Percentiles rank a stretch among this genome's conserved stretches.
phyloP scores from a whole-genome alignment of 2,888 invertebrate genomes.

The Chydorus sphaericus region DNA sequence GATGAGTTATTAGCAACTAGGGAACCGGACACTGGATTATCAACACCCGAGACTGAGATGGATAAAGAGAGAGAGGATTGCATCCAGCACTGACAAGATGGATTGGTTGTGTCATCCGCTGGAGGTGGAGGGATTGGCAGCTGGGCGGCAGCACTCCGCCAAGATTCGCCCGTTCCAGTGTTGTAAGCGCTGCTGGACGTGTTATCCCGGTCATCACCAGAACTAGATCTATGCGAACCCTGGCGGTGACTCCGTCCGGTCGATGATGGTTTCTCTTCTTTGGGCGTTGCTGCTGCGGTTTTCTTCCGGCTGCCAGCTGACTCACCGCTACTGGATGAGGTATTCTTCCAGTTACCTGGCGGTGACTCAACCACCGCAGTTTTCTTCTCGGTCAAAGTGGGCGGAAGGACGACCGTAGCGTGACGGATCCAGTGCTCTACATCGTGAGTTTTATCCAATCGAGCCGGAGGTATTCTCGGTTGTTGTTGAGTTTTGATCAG shows the following conservation, averaged over 20 bases:
- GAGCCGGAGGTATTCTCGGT: constrained; percentile 1
- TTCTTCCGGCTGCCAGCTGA: constrained; percentile 2
- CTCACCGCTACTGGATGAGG: constrained; percentile 15
- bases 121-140: constrained; percentile 35
- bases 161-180: constrained; percentile 47
- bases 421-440: constrained; percentile 20
- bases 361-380: too few species aligned
- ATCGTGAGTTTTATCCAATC: constrained; percentile 19
- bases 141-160: constrained; percentile 46
- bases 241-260: not conserved
- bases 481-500: constrained; percentile 1
- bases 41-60: not conserved
- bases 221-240: not conserved
- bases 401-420: constrained; percentile 2
- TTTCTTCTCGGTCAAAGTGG: not conserved
- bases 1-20: not conserved
- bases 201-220: constrained; percentile 37
- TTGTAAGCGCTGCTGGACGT: constrained; percentile 59
- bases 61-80: constrained; percentile 12
- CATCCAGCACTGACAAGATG: not conserved
- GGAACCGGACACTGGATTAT: not conserved
- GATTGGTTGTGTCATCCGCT: constrained; percentile 10
- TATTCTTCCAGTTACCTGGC: constrained; percentile 15
- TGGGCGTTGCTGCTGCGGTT: not conserved
- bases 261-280: constrained; percentile 22